These are phyloP conservation scores for Drosophila neonasuta DNA, from an alignment of 2,888 invertebrate genomes.

Conservation along the genomic window DNA sequence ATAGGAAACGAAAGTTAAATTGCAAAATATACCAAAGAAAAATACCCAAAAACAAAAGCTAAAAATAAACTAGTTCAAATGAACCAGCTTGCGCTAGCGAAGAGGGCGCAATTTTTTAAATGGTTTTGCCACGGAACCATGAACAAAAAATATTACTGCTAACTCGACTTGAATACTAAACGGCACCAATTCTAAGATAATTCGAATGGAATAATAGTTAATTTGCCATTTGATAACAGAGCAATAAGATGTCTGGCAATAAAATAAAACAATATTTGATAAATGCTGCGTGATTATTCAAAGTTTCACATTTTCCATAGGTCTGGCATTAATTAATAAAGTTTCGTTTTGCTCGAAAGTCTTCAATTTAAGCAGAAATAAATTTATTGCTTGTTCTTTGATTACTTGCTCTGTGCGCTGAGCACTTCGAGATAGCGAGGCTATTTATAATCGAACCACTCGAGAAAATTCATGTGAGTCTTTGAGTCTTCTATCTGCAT, in stretches of 20 bases:
- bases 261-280: not conserved
- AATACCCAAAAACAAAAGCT: not conserved
- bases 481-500: constrained; percentile 10
- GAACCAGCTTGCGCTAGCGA: not conserved
- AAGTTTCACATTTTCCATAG: no score
- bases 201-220: not conserved
- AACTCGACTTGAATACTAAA: not conserved
- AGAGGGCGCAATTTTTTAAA: not conserved
- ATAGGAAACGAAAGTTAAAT: not conserved
- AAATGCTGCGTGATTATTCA: not conserved
- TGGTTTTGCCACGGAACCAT: not conserved
- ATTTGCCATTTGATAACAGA: not conserved
- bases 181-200: not conserved
- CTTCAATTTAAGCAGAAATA: not conserved
- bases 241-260: not conserved
- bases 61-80: not conserved
- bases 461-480: constrained; percentile 13
- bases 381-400: not conserved
- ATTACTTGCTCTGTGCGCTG: constrained; percentile 11
- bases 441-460: constrained; percentile 18
- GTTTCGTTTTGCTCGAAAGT: not conserved
- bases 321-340: no score
- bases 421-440: constrained; percentile 25
- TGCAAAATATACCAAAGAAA: not conserved
- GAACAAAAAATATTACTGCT: not conserved